These are phyloP conservation scores for Lottia scabra DNA, from an alignment of 2,888 invertebrate species.

Conservation along the genomic window DNA sequence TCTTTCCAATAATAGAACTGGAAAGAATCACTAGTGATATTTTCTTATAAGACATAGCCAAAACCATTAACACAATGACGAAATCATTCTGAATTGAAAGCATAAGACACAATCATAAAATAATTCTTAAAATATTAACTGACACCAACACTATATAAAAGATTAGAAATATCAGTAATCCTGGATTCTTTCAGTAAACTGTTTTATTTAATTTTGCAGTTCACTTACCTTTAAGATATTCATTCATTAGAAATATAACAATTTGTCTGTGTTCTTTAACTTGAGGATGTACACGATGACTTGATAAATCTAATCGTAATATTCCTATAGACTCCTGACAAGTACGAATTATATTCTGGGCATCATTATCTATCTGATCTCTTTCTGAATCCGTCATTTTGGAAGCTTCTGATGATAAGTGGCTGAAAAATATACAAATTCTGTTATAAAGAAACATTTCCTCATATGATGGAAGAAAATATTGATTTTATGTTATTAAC, in stretches of 20 bases:
- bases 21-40: too few species aligned
- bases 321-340: constrained; percentile 84
- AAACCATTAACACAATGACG: too few species aligned
- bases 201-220: background rate
- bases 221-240: constrained; percentile 78
- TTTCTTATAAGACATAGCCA: too few species aligned
- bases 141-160: too few species aligned
- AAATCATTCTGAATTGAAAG: too few species aligned
- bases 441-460: background rate
- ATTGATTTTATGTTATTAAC: background rate
- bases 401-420: constrained; percentile 73
- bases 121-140: too few species aligned
- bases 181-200: background rate
- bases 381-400: constrained; percentile 86
- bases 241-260: constrained; percentile 81
- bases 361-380: constrained; percentile 87
- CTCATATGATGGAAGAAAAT: background rate
- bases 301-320: constrained; percentile 76
- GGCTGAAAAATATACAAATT: constrained; percentile 43
- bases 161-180: too few species aligned
- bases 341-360: constrained; percentile 85
- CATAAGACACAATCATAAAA: too few species aligned
- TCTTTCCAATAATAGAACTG: too few species aligned
- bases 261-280: constrained; percentile 82
- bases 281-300: constrained; percentile 72